A percentile compares a stretch with the other conserved stretches of the same genome.
phyloP scores from a whole-genome alignment of 2,113 vertebrate genomes.

The Erythrocercus mccallii region DNA sequence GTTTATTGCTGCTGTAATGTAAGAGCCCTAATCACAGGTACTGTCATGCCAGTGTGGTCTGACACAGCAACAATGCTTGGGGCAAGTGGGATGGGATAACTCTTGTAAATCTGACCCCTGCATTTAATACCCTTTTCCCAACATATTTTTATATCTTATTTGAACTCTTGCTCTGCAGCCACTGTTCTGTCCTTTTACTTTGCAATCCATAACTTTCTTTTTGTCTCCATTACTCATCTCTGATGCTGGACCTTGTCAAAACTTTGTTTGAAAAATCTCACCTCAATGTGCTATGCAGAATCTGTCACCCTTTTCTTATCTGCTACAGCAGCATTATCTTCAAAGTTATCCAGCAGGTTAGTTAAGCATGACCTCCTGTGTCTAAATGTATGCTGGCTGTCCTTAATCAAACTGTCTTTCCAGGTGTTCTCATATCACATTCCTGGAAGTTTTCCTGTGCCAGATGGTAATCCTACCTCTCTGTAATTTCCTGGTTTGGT shows the following conservation, averaged over 20 bases:
- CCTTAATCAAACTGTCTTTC: conserved; percentile 54
- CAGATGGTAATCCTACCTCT: conserved; percentile 37
- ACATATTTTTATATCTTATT: not conserved
- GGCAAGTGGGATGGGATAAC: not conserved
- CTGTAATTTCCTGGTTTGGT: conserved; percentile 28
- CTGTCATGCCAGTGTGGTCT: fast-evolving
- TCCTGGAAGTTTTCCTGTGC: conserved; percentile 12
- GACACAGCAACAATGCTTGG: not conserved
- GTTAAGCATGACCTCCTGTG: conserved; percentile 57
- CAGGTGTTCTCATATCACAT: conserved; percentile 45
- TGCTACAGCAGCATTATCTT: conserved; percentile 27
- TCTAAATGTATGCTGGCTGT: conserved; percentile 11
- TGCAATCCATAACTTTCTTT: not conserved
- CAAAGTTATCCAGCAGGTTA: conserved; percentile 54
- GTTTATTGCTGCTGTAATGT: fast-evolving
- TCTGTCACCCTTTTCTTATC: conserved; percentile 45
- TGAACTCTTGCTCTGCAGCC: not conserved
- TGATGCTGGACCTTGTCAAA: not conserved
- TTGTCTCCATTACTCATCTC: conserved; percentile 4
- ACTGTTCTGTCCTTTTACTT: not conserved
- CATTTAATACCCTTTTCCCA: not conserved
- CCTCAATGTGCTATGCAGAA: not conserved
- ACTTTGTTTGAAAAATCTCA: conserved; percentile 35
- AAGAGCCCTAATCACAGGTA: not conserved
- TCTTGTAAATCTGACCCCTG: not conserved